Percentiles rank a stretch among this genome's conserved stretches.
These are phyloP conservation scores for Phyllotreta striolata DNA, from an alignment of 2,888 invertebrate species.

Conservation along the genomic window DNA sequence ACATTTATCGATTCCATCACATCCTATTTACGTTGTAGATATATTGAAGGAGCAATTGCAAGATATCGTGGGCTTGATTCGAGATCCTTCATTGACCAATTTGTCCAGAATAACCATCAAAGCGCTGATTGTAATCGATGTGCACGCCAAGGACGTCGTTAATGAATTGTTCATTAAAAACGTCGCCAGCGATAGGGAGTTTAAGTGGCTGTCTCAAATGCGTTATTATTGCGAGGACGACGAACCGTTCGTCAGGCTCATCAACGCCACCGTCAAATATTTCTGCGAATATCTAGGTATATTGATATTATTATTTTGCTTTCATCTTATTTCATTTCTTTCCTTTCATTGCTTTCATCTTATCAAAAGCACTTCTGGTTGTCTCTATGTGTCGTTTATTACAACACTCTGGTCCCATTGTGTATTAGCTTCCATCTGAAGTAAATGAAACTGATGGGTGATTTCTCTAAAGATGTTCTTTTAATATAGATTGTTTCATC, in stretches of 20 bases:
- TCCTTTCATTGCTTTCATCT: no score
- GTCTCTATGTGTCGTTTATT: no score
- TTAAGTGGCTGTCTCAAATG: constrained; percentile 85
- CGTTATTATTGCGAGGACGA: constrained; percentile 77
- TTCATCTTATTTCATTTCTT: no score
- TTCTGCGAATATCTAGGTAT: constrained; percentile 84
- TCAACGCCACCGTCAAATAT: constrained; percentile 80
- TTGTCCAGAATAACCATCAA: constrained; percentile 79
- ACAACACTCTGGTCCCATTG: no score
- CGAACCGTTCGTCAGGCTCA: constrained; percentile 74
- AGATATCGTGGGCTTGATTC: constrained; percentile 77
- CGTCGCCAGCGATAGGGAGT: constrained; percentile 77
- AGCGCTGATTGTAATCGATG: constrained; percentile 84
- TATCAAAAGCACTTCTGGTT: no score
- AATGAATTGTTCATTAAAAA: constrained; percentile 70
- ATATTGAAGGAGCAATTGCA: constrained; percentile 68
- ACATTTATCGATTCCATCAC: not conserved
- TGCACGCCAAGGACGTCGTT: constrained; percentile 85
- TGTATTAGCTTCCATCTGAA: no score
- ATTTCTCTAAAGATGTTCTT: no score
- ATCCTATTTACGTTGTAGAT: constrained; percentile 12
- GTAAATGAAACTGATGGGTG: no score
- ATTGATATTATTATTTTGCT: no score
- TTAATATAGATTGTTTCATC: no score
- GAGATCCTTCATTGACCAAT: constrained; percentile 74